Evolutionary conservation across 2,797 vertebrate species (phyloP).

Genomic region (Moxostoma hubbsi): DNA sequence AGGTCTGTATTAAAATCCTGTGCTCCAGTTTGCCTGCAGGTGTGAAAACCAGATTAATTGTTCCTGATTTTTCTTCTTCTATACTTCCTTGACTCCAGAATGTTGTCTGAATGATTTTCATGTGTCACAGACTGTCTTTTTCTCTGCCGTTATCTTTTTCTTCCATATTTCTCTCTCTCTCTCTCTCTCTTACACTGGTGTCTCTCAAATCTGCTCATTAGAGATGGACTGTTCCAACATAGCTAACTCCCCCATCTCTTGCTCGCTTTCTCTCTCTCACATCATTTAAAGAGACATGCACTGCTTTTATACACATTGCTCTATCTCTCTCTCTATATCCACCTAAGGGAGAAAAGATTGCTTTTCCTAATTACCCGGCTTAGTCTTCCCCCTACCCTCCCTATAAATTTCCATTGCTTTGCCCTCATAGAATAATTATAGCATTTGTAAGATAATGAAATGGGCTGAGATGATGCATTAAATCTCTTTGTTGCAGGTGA

Average conservation of each 20-base stretch:
- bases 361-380: constrained; percentile 50
- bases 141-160: constrained; percentile 68
- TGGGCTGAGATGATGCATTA: constrained; percentile 20
- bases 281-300: constrained; percentile 57
- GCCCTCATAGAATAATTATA: constrained; percentile 43
- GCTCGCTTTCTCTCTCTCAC: constrained; percentile 58
- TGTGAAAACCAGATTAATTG: constrained; percentile 71
- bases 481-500: constrained; percentile 19
- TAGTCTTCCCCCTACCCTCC: constrained; percentile 39
- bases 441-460: constrained; percentile 49
- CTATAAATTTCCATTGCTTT: constrained; percentile 44
- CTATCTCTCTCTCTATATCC: constrained; percentile 39
- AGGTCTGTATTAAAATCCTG: constrained; percentile 65
- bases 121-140: constrained; percentile 68
- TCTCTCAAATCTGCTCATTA: constrained; percentile 81
- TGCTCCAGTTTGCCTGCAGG: constrained; percentile 66
- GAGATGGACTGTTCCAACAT: constrained; percentile 81
- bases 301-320: constrained; percentile 58
- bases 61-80: constrained; percentile 55
- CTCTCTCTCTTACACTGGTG: constrained; percentile 59
- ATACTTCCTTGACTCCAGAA: constrained; percentile 61
- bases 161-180: constrained; percentile 61
- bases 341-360: constrained; percentile 48
- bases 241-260: constrained; percentile 63
- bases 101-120: constrained; percentile 68